Base-by-base conservation (phyloP, 2,797 vertebrate species). In the Darevskia mixta region DNA sequence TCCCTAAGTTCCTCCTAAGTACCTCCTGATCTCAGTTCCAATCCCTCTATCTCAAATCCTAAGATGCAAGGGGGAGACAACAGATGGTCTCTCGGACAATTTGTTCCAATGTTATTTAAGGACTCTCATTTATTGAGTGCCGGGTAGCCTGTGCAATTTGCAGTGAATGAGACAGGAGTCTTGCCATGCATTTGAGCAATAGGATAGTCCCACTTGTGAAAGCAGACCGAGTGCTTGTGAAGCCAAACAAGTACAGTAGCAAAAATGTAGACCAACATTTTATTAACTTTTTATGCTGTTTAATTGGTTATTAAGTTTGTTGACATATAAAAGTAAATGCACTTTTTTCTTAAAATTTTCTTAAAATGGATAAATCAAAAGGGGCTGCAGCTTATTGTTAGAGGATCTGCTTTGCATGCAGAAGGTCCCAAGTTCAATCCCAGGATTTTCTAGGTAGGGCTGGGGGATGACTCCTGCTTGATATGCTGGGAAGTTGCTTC, bases 61-160 rank as follows among this genome's bases (percentile, higher is more conserved):
- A 45, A 84, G 84, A 79, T 86, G 61, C 43, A 92, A 64, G 61
- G 9, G 67, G n/a, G 82, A 80, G 79, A 73, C 61, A 73, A 38
- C 86, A 92, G 89, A 90, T 92, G 89, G 92, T 79, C 25, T 17
- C 55, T 7, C 8, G 87, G 82, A 90, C 23, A 91, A 86, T 91
- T 35, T 23, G 41, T 84, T 88, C 79, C 55, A 41, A 5, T 23
- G 82, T 87, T 93, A 92, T 87, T 91, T 73, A 89, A 90, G 85
- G 86, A 79, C 81, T 71, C 17, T 20, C 77, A 90, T 81, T 71
- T 5, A 29, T 43, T 87, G 45, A 76, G 87, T 2, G 83, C 61
- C 0, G 0, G 81, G 79, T 27, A 66, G 15, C 4, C 64, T 61
- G 81, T 0, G 0, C 2, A 66, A 64, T 69, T 17, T 72, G 71